These are phyloP conservation scores for Pedetes capensis DNA, from an alignment of 2,113 vertebrate genomes.

Conservation along the genomic window DNA sequence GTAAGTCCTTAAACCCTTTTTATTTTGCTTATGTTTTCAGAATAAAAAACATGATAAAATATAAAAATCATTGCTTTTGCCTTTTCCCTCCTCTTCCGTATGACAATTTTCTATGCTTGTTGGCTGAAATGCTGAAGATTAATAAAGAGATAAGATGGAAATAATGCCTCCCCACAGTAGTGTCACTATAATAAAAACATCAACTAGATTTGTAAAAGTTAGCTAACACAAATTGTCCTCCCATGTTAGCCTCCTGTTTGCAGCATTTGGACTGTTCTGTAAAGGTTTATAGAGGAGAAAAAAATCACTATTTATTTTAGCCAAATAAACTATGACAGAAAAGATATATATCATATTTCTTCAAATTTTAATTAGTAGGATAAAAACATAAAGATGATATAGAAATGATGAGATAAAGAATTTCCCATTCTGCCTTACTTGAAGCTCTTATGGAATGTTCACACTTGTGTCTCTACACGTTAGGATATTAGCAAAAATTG, in stretches of 20 bases:
- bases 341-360: background rate
- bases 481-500: background rate
- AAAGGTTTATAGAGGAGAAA: background rate
- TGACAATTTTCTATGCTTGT: background rate
- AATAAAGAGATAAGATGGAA: background rate
- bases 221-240: background rate
- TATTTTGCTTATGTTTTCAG: constrained; percentile 8
- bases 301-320: background rate
- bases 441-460: background rate
- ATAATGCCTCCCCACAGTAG: background rate
- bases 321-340: background rate
- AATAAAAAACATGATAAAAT: background rate
- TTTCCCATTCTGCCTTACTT: background rate
- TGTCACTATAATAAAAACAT: background rate
- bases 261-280: background rate
- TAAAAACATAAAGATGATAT: background rate
- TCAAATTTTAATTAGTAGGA: background rate
- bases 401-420: background rate
- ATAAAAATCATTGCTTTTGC: background rate
- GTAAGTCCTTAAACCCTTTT: background rate
- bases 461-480: background rate
- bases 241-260: too few relatives aligned
- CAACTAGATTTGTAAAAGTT: background rate
- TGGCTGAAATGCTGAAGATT: background rate
- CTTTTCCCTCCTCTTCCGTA: background rate